Evolutionary conservation across 1,140 invertebrate species (phyloP), one percentile per base, ranked within the genome.

Genomic region (Zophobas atratus): DNA sequence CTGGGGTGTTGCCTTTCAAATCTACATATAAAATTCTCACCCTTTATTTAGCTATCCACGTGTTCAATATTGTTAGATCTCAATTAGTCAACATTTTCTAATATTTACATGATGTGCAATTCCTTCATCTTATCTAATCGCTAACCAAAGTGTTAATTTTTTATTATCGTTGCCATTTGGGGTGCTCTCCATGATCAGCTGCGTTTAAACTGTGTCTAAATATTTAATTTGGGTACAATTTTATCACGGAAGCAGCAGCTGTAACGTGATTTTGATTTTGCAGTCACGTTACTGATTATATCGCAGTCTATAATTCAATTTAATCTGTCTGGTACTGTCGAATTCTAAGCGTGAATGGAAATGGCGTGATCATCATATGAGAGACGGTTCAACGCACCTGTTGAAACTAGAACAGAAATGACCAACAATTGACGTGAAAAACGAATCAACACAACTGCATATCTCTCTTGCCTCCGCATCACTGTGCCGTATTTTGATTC

Each of bases 291-390:
- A 2, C n/a, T 35, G 34, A 60, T 60, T 36, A 1, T 6, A 36
- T 38, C 34, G 2, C 5, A 35, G 1, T 56, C 5, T 46, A 8
- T 46, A 36, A 60, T 36, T 60, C 56, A 36, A 1, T 57, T 38
- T 39, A 60, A 60, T 38, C 33, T 39, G 34, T 60, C 36, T 33
- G 8, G 8, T 60, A 6, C 8, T 8, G 39, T 41, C 38, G 38
- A 43, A 63, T 63, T 63, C 35, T 32, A 43, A 67, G 43, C 8
- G 20, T 33, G 20, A 67, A 67, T 55, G 53, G 53, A 1, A 55
- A 55, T 73, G 49, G 71, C 71, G 71, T 73, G 71, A 73, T 73
- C 71, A 73, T 73, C 71, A 38, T 55, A 55, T 56, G 49, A 73
- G 5, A 39, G 49, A 6, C 46, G 32, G 71, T 73, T 73, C 71